phyloP scores from a whole-genome alignment of 2,113 vertebrate species.

The Pyxicephalus adspersus region DNA sequence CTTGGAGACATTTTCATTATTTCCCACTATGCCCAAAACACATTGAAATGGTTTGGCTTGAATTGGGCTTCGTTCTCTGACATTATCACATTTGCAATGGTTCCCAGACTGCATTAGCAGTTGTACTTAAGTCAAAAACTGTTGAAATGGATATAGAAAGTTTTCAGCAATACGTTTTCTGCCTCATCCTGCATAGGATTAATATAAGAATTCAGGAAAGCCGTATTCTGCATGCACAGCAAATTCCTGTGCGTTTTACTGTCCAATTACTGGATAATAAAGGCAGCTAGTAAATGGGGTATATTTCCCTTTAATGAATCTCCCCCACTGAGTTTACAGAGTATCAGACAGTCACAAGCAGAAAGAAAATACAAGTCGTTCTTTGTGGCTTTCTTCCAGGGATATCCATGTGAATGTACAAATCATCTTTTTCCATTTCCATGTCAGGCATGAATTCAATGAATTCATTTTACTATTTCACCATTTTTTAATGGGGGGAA shows the following conservation, averaged over 20 bases:
- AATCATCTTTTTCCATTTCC: neutral
- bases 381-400: neutral
- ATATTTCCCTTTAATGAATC: constrained; percentile 3
- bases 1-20: too few species aligned
- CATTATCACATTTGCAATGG: too few species aligned
- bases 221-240: neutral
- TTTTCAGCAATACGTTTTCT: neutral
- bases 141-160: too few species aligned
- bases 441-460: neutral
- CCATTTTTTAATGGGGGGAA: neutral
- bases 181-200: neutral
- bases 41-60: too few species aligned
- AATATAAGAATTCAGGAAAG: neutral
- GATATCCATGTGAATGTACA: neutral
- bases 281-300: constrained; percentile 24
- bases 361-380: neutral
- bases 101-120: too few species aligned
- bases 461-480: neutral
- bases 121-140: too few species aligned
- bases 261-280: constrained; percentile 29
- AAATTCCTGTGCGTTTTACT: constrained; percentile 35
- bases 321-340: constrained; percentile 29
- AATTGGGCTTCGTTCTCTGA: too few species aligned
- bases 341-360: constrained; percentile 11
- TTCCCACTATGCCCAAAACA: too few species aligned